Conservation (phyloP, 2,797 vertebrate genomes). For the Kryptopterus vitreolus region DNA sequence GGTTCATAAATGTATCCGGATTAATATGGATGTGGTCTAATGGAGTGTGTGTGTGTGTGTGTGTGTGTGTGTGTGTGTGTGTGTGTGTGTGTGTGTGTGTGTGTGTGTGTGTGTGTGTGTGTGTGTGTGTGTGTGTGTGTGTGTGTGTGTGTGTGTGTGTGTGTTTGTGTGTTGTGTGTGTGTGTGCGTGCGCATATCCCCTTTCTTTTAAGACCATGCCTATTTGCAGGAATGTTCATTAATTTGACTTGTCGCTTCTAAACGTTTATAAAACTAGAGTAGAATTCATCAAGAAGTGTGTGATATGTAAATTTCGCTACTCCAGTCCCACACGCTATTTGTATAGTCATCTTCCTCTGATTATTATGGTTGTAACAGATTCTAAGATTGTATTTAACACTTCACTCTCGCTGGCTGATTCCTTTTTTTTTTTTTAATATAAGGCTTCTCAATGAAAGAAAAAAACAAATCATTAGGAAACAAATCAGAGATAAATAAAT, state of each 20-base stretch:
- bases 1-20: too few species aligned
- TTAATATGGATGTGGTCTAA: too few species aligned
- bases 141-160: slow-evolving; percentile 6
- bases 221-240: slow-evolving; percentile 45
- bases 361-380: slow-evolving; percentile 20
- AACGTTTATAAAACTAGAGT: slow-evolving; percentile 48
- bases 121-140: slow-evolving; percentile 16
- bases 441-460: background rate
- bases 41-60: slow-evolving; percentile 20
- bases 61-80: slow-evolving; percentile 33
- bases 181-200: slow-evolving; percentile 13
- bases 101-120: slow-evolving; percentile 17
- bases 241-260: slow-evolving; percentile 59
- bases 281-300: slow-evolving; percentile 35
- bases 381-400: slow-evolving; percentile 37
- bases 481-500: background rate
- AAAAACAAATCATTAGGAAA: background rate
- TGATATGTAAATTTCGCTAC: slow-evolving; percentile 34
- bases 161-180: slow-evolving; percentile 23
- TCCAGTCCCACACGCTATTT: slow-evolving; percentile 12
- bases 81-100: slow-evolving; percentile 21
- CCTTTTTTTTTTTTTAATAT: slow-evolving; percentile 1
- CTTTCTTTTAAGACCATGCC: background rate
- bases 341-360: slow-evolving; percentile 20
- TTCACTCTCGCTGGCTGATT: slow-evolving; percentile 21